Evolutionary conservation across 23 tunicate genomes (phyloP).

Genomic region (Ciona savignyi): DNA sequence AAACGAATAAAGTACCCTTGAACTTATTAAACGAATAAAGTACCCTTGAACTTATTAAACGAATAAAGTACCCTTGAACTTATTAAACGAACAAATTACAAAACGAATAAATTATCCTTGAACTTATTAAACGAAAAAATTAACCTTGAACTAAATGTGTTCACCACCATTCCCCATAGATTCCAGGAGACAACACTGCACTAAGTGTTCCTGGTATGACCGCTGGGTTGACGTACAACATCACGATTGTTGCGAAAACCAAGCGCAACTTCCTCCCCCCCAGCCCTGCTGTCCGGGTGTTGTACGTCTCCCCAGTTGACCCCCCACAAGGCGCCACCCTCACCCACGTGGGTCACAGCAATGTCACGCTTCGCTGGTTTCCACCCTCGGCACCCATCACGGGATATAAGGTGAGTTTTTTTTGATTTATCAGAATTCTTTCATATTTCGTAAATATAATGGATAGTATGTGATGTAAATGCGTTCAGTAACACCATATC

Average conservation of each 20-base stretch:
- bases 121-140: too few species aligned
- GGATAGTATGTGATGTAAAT: too few species aligned
- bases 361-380: conserved; percentile 14
- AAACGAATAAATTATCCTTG: too few species aligned
- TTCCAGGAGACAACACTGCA: conserved; percentile 14
- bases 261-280: conserved; percentile 5
- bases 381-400: conserved; percentile 12
- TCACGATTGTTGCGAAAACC: conserved; percentile 4
- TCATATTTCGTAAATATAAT: neutral
- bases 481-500: too few species aligned
- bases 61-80: too few species aligned
- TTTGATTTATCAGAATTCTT: neutral
- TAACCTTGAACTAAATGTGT: too few species aligned
- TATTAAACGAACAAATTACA: too few species aligned
- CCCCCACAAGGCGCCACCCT: conserved; percentile 19
- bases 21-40: too few species aligned
- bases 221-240: conserved; percentile 12
- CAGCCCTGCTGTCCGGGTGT: neutral
- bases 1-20: too few species aligned
- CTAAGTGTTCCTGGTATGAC: conserved; percentile 8
- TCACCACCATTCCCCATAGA: conserved; percentile 2
- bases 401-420: conserved; percentile 8
- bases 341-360: conserved; percentile 12
- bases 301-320: conserved; percentile 9
- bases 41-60: too few species aligned